A percentile compares a stretch with the other conserved stretches of the same genome.
These are phyloP conservation scores for Drosophila neotestacea DNA, from an alignment of 2,888 invertebrate genomes.

Conservation along the genomic window DNA sequence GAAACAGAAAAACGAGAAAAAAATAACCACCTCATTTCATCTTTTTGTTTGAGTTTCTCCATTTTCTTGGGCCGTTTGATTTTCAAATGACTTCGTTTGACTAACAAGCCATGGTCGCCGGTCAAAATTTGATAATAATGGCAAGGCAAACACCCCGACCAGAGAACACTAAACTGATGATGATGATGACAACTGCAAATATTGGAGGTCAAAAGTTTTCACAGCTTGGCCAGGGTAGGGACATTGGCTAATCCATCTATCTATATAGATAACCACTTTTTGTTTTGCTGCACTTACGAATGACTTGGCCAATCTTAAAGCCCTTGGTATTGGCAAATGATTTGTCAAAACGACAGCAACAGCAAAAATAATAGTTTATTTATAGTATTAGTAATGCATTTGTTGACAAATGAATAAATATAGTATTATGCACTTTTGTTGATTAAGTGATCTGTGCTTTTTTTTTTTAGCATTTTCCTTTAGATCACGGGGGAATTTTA, in stretches of 20 bases:
- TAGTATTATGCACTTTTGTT: slow-evolving; percentile 16
- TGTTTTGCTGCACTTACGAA: slow-evolving; percentile 18
- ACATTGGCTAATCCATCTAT: slow-evolving; percentile 27
- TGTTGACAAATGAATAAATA: no score
- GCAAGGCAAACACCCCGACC: slow-evolving; percentile 57
- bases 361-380: slow-evolving; percentile 1
- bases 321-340: slow-evolving; percentile 72
- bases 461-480: slow-evolving; percentile 9
- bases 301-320: slow-evolving; percentile 64
- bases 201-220: slow-evolving; percentile 71
- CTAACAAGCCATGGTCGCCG: slow-evolving; percentile 64
- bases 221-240: slow-evolving; percentile 18
- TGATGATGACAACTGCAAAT: slow-evolving; percentile 67
- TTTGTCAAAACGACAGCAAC: slow-evolving; percentile 41
- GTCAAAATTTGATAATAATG: slow-evolving; percentile 70
- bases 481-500: not conserved
- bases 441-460: slow-evolving; percentile 22
- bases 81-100: slow-evolving; percentile 65
- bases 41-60: slow-evolving; percentile 57
- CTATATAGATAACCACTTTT: slow-evolving; percentile 15
- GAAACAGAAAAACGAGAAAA: not conserved
- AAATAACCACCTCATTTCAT: slow-evolving; percentile 34
- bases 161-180: slow-evolving; percentile 19
- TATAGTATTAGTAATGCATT: not conserved
- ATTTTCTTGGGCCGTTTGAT: slow-evolving; percentile 45